Percentiles rank a stretch among this genome's conserved stretches.
These are phyloP conservation scores for Scrobipalpa costella DNA, from an alignment of 2,888 invertebrate species.

Conservation along the genomic window DNA sequence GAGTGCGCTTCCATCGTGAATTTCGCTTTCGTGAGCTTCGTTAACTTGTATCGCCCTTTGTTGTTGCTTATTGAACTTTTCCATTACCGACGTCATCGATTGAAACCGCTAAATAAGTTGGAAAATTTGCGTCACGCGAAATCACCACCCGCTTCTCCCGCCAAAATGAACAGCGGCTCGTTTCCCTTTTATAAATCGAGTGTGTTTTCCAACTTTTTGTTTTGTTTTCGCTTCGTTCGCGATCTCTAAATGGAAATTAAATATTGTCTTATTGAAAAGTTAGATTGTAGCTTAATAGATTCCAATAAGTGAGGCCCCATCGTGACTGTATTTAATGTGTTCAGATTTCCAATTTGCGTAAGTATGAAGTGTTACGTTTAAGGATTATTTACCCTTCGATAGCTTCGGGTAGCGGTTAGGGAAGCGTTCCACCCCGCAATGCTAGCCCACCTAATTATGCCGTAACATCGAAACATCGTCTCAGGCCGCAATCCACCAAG, in stretches of 20 bases:
- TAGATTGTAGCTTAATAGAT: conserved; percentile 59
- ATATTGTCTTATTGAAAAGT: conserved; percentile 73
- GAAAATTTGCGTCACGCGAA: conserved; percentile 62
- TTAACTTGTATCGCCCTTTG: conserved; percentile 78
- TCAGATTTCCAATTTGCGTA: conserved; percentile 16
- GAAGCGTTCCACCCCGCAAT: conserved; percentile 42
- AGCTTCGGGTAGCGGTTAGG: conserved; percentile 20
- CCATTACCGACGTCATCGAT: conserved; percentile 75
- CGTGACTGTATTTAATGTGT: not conserved
- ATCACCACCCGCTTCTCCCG: conserved; percentile 45
- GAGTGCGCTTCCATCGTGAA: conserved; percentile 71
- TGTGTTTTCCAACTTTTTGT: conserved; percentile 59
- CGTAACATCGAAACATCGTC: conserved; percentile 63
- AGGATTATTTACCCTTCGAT: conserved; percentile 41
- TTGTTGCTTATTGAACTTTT: conserved; percentile 79
- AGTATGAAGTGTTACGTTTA: conserved; percentile 36
- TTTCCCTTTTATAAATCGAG: conserved; percentile 63
- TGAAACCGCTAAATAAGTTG: conserved; percentile 73
- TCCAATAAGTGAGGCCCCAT: conserved; percentile 57
- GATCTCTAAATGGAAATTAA: conserved; percentile 65
- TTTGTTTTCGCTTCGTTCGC: conserved; percentile 52
- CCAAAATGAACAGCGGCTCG: conserved; percentile 59
- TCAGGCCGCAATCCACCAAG: conserved; percentile 46
- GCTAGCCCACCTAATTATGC: conserved; percentile 56
- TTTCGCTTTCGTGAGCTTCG: conserved; percentile 77